A percentile compares a stretch with the other conserved stretches of the same genome.
Evolutionary conservation across 2,113 vertebrate species (phyloP).

Genomic region (Microcebus lehilahytsara): DNA sequence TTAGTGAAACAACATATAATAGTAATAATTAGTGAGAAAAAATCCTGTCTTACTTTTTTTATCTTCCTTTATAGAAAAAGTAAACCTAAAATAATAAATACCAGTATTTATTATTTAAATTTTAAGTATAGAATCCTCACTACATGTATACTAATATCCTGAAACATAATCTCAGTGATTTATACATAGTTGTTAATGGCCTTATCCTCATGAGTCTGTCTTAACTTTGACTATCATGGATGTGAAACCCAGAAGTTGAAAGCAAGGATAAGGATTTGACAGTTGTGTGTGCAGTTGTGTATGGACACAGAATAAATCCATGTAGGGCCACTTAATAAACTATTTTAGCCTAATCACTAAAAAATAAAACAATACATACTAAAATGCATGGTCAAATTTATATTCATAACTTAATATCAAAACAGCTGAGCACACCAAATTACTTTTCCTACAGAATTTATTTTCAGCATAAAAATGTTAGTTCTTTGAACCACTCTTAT

Average conservation of each 20-base stretch:
- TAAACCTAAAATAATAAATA: background rate
- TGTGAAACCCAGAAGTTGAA: background rate
- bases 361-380: background rate
- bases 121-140: background rate
- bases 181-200: background rate
- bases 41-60: background rate
- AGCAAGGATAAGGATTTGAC: background rate
- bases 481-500: background rate
- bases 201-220: background rate
- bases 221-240: background rate
- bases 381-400: background rate
- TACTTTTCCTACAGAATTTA: background rate
- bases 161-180: background rate
- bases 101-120: background rate
- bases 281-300: background rate
- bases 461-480: background rate
- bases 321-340: background rate
- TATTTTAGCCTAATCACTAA: background rate
- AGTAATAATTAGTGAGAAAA: background rate
- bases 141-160: background rate
- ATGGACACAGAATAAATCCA: background rate
- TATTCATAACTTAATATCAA: background rate
- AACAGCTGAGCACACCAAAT: background rate
- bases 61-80: background rate
- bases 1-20: background rate